Percentiles rank a stretch among this genome's conserved stretches.
Conservation (phyloP, 2,888 invertebrate species). For the Odontocolon sp. region DNA sequence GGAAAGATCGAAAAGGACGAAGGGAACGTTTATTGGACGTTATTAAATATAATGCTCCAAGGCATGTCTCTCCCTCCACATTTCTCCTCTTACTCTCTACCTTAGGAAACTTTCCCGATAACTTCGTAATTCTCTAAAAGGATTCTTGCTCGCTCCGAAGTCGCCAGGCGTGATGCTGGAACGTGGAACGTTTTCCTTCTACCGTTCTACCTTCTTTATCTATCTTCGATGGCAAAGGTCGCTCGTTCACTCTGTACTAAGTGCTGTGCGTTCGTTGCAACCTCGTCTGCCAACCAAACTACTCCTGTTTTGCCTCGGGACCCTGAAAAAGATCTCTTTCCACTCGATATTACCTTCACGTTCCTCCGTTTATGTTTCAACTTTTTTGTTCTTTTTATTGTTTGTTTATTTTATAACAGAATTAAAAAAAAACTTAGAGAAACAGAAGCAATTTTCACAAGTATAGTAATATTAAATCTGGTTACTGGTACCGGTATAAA, state of each 20-base stretch:
- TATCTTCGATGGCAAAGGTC: not conserved
- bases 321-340: slow-evolving; percentile 14
- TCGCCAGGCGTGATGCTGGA: slow-evolving; percentile 37
- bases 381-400: not conserved
- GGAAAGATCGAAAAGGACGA: slow-evolving; percentile 48
- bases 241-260: slow-evolving; percentile 1
- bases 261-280: slow-evolving; percentile 7
- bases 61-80: slow-evolving; percentile 58
- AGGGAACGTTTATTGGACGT: slow-evolving; percentile 72
- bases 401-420: not conserved
- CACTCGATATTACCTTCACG: not conserved
- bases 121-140: slow-evolving; percentile 75
- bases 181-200: slow-evolving; percentile 25
- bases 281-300: not conserved
- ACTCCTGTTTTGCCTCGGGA: slow-evolving; percentile 12
- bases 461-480: too few species aligned
- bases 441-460: too few species aligned
- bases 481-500: too few species aligned
- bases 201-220: slow-evolving; percentile 9
- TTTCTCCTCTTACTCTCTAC: slow-evolving; percentile 6
- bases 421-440: too few species aligned
- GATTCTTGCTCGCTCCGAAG: slow-evolving; percentile 42
- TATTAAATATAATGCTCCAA: slow-evolving; percentile 75
- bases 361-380: not conserved
- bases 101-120: slow-evolving; percentile 70